phyloP scores from a whole-genome alignment of 2,888 invertebrate species.

The Eubasilissa splendida region DNA sequence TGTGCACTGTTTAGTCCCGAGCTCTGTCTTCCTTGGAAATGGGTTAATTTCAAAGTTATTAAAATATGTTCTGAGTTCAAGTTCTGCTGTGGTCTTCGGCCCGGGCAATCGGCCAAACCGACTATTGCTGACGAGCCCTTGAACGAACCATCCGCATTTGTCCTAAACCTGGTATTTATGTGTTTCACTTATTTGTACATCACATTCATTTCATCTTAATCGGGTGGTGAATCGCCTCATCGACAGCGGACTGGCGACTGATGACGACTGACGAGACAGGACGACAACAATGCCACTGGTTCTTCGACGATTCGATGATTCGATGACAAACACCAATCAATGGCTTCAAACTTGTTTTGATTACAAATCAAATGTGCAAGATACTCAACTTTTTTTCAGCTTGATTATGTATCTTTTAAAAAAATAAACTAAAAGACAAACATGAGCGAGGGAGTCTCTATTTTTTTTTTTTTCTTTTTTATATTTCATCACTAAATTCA shows the following conservation, averaged over 20 bases:
- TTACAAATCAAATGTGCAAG: too few relatives aligned
- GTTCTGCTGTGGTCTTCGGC: slow-evolving; percentile 23
- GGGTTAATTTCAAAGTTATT: neutral
- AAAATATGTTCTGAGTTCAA: slow-evolving; percentile 39
- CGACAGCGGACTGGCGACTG: slow-evolving; percentile 1
- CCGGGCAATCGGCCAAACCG: slow-evolving; percentile 25
- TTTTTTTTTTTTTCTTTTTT: too few relatives aligned
- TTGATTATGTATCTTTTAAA: too few relatives aligned
- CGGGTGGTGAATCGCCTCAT: slow-evolving; percentile 23
- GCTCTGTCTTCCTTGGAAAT: slow-evolving; percentile 11
- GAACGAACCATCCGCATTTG: slow-evolving; percentile 51
- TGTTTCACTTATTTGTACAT: slow-evolving; percentile 56
- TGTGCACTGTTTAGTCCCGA: slow-evolving; percentile 6
- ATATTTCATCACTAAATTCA: too few relatives aligned
- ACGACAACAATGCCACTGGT: neutral
- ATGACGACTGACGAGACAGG: slow-evolving; percentile 9
- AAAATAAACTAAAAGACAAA: too few relatives aligned
- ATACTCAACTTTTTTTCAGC: too few relatives aligned
- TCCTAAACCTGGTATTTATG: slow-evolving; percentile 57
- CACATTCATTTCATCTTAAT: slow-evolving; percentile 20
- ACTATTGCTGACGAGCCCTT: slow-evolving; percentile 37
- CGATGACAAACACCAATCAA: too few relatives aligned
- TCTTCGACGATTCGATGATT: slow-evolving; percentile 8
- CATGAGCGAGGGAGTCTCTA: too few relatives aligned
- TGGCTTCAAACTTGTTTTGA: too few relatives aligned